These are phyloP conservation scores for Trogon surrucura DNA, from an alignment of 2,113 vertebrate species.

Conservation along the genomic window DNA sequence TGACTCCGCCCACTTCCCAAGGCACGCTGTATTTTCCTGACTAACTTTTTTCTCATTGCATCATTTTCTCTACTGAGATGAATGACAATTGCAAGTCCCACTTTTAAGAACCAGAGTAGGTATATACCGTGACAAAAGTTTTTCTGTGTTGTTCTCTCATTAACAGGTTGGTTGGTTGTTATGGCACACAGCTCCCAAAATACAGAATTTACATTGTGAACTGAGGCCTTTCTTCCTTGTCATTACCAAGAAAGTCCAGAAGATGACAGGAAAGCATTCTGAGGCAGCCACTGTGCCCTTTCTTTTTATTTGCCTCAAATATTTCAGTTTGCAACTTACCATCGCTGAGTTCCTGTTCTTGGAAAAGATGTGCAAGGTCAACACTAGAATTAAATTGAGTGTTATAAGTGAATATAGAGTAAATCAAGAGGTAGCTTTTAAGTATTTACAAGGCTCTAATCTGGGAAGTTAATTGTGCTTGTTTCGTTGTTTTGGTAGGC, in stretches of 20 bases:
- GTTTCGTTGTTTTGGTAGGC: neutral
- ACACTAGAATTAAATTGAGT: neutral
- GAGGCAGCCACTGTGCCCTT: accelerated
- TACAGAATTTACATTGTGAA: accelerated
- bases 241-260: neutral
- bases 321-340: neutral
- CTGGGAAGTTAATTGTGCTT: neutral
- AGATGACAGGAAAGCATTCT: neutral
- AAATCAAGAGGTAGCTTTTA: neutral
- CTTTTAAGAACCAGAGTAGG: neutral
- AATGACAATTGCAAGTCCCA: accelerated
- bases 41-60: neutral
- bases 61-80: neutral
- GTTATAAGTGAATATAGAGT: neutral
- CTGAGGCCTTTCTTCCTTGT: neutral
- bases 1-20: neutral
- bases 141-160: accelerated
- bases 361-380: neutral
- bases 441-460: neutral
- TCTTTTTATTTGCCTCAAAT: no score
- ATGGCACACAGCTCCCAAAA: accelerated
- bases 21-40: neutral
- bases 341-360: neutral
- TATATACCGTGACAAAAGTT: neutral
- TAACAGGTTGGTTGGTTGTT: no score